Base-by-base conservation (phyloP, 2,888 invertebrate species). In the Amiota mariae region DNA sequence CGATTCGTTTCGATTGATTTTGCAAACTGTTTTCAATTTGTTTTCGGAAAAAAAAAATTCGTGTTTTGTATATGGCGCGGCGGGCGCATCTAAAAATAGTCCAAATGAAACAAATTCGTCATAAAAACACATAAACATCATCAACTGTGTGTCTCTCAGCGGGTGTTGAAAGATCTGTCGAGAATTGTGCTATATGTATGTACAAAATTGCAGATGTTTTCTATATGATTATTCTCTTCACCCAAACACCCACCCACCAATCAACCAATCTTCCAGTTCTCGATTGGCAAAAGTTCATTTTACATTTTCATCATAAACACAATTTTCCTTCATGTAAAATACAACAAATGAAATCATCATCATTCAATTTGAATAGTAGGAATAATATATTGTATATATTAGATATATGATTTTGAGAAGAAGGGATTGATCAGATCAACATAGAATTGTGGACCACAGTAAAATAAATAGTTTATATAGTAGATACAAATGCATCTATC, bases 1-100 rank as follows among this genome's bases (percentile, higher is more conserved):
- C 36, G 36, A 36, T 36, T 36, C 36, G 36, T 36, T 36, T 36
- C 36, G 36, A 36, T 36, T 36, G 36, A 36, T 36, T 36, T 36
- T 36, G 36, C 36, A 36, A 36, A 36, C 36, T 36, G 36, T 36
- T 36, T 36, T 36, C 36, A 36, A 36, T 36, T 6, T 36, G 36
- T 36, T 36, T 36, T 36, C 8, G 36, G 8, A 36, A 36, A 2
- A 36, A 2, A 36, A 36, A 36, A 36, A 36, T 54, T 8, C 10
- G 13, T 54, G 2, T 59, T 59, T 59, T 59, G 20, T 59, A 20
- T 59, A 20, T 59, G 20, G 18, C 11, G 18, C 59, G 59, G 20
- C 20, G 59, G 59, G 20, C 20, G 59, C 59, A 59, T 15, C 66
- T 66, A 66, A 66, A 66, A 46, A 66, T 66, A 66, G 66, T 11